Conservation (phyloP, 2,113 vertebrate genomes). For the Rhabdomys dilectus region DNA sequence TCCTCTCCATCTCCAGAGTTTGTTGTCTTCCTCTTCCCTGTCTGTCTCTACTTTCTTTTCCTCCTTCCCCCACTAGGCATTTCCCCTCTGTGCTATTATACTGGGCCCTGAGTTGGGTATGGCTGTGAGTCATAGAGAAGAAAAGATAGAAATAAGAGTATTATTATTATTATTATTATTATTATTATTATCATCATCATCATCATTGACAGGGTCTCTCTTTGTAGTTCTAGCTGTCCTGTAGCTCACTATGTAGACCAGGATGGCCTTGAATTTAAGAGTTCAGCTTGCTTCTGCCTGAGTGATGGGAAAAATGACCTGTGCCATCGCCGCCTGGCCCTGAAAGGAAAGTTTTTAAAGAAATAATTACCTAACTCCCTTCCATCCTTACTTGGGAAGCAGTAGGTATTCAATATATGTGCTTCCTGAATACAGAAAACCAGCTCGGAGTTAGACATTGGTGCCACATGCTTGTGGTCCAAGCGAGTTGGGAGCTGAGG, state of each 20-base stretch:
- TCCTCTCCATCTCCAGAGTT: not conserved
- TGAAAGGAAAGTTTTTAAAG: not conserved
- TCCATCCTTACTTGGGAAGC: not conserved
- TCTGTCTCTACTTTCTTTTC: not conserved
- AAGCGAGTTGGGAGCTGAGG: not conserved
- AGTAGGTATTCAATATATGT: not conserved
- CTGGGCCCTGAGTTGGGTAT: not conserved
- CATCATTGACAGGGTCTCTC: not conserved
- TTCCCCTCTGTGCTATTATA: not conserved
- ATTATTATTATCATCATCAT: not conserved
- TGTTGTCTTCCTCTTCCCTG: not conserved
- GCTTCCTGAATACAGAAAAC: not conserved
- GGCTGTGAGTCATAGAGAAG: not conserved
- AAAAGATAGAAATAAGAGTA: not conserved
- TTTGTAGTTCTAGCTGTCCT: not conserved
- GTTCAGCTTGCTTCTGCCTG: not conserved
- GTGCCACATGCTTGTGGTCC: not conserved
- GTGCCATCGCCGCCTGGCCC: not conserved
- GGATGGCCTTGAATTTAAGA: not conserved
- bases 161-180: too few relatives aligned
- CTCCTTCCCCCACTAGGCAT: not conserved
- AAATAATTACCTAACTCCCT: not conserved
- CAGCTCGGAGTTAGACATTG: not conserved
- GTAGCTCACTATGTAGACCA: not conserved
- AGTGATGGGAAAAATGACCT: not conserved